phyloP scores from a whole-genome alignment of 2,797 vertebrate genomes.

The Amniataba percoides region DNA sequence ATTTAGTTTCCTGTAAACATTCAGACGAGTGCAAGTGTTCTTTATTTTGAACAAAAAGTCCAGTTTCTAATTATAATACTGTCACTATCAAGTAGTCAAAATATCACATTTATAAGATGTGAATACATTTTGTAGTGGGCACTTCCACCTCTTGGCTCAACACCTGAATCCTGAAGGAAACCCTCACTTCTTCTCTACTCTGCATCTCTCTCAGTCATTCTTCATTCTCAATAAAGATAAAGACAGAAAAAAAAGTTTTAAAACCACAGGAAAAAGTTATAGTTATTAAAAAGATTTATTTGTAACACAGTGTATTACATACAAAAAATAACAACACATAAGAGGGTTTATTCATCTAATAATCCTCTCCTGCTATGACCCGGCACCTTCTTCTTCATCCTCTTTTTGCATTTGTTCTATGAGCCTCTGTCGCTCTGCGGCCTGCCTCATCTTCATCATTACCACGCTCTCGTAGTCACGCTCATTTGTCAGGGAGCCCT shows the following conservation, averaged over 20 bases:
- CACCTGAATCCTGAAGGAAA: slow-evolving; percentile 20
- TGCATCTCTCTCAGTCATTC: slow-evolving; percentile 22
- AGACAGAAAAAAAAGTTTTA: not conserved
- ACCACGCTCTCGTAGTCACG: slow-evolving; percentile 96
- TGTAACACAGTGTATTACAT: slow-evolving; percentile 30
- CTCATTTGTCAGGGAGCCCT: slow-evolving; percentile 89
- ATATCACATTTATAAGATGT: not conserved
- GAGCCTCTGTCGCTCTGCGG: slow-evolving; percentile 93
- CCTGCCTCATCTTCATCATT: slow-evolving; percentile 98
- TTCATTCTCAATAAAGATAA: slow-evolving; percentile 15
- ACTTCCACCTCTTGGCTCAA: slow-evolving; percentile 29
- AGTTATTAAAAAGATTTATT: slow-evolving; percentile 62
- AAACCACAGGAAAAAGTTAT: too few relatives aligned
- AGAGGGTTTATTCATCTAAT: slow-evolving; percentile 43
- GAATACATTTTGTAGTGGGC: not conserved
- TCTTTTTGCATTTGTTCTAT: slow-evolving; percentile 92
- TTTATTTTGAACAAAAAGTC: not conserved
- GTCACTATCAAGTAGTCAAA: not conserved
- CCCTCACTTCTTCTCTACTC: slow-evolving; percentile 27
- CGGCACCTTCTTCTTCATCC: slow-evolving; percentile 83
- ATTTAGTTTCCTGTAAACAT: not conserved
- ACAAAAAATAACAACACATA: slow-evolving; percentile 46
- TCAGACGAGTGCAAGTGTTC: not conserved
- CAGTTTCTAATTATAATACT: not conserved
- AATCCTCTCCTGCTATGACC: slow-evolving; percentile 55